A percentile compares a stretch with the other conserved stretches of the same genome.
phyloP scores from a whole-genome alignment of 2,888 invertebrate genomes.

The Rhimphoctona megacephalus region DNA sequence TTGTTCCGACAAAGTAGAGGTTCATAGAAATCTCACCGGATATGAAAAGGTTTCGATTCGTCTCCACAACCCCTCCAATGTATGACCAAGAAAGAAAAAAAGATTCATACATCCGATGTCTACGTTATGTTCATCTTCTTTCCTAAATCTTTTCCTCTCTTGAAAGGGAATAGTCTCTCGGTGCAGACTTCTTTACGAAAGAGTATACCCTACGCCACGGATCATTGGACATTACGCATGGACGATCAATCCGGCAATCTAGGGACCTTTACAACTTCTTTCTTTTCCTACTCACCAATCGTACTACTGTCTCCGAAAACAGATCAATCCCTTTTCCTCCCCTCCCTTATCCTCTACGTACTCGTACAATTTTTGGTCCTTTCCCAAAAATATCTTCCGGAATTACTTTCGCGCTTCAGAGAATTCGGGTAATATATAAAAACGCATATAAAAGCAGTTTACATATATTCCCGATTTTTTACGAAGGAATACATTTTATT shows the following conservation, averaged over 20 bases:
- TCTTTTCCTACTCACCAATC: constrained; percentile 38
- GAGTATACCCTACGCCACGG: constrained; percentile 69
- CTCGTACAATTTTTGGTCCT: constrained; percentile 22
- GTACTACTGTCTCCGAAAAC: constrained; percentile 59
- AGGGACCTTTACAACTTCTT: constrained; percentile 62
- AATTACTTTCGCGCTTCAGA: constrained; percentile 49
- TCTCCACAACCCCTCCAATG: constrained; percentile 50
- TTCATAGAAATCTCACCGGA: constrained; percentile 52
- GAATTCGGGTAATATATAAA: neutral
- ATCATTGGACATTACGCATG: constrained; percentile 76
- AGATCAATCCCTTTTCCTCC: constrained; percentile 50
- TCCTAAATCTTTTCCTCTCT: neutral
- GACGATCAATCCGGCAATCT: constrained; percentile 69
- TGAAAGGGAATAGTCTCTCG: constrained; percentile 22
- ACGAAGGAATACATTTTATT: neutral
- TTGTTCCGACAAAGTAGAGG: neutral
- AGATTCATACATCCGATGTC: constrained; percentile 50
- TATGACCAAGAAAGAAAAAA: constrained; percentile 17
- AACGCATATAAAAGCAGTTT: neutral
- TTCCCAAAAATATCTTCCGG: constrained; percentile 32
- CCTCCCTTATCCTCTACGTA: neutral
- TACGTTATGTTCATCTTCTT: neutral
- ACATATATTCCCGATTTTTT: constrained; percentile 38
- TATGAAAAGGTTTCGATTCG: constrained; percentile 52
- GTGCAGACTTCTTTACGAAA: constrained; percentile 55